phyloP scores from a whole-genome alignment of 2,888 invertebrate species.

The Perizoma flavofasciatum region DNA sequence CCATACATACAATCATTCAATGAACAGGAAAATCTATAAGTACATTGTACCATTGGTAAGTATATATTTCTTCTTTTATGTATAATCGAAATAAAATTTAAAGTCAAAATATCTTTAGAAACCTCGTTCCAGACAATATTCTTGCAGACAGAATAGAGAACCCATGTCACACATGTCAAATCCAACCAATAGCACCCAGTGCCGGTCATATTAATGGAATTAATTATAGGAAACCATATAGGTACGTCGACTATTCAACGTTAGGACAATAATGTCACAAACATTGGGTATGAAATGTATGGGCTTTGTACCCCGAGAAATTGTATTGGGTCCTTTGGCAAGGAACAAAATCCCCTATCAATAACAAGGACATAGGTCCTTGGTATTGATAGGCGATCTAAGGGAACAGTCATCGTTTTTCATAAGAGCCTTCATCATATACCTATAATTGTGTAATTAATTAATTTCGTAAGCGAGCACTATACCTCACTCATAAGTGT shows the following conservation, averaged over 20 bases:
- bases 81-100: too few species aligned
- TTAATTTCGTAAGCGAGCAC: too few species aligned
- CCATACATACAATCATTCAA: too few species aligned
- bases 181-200: slow-evolving; percentile 4
- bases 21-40: too few species aligned
- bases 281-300: slow-evolving; percentile 10
- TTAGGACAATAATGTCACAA: slow-evolving; percentile 14
- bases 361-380: too few species aligned
- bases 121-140: background rate
- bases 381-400: slow-evolving; percentile 6
- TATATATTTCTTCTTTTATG: too few species aligned
- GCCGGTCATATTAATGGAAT: slow-evolving; percentile 16
- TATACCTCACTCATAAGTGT: too few species aligned
- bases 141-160: slow-evolving; percentile 13
- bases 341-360: slow-evolving; percentile 16
- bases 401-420: background rate
- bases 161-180: slow-evolving; percentile 31
- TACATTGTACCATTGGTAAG: too few species aligned
- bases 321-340: slow-evolving; percentile 6
- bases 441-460: too few species aligned
- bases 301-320: slow-evolving; percentile 11
- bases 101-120: background rate
- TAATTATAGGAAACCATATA: slow-evolving; percentile 15
- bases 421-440: too few species aligned
- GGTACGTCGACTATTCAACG: slow-evolving; percentile 3